phyloP scores from a whole-genome alignment of 2,888 invertebrate genomes.

The Catonia carolina region DNA sequence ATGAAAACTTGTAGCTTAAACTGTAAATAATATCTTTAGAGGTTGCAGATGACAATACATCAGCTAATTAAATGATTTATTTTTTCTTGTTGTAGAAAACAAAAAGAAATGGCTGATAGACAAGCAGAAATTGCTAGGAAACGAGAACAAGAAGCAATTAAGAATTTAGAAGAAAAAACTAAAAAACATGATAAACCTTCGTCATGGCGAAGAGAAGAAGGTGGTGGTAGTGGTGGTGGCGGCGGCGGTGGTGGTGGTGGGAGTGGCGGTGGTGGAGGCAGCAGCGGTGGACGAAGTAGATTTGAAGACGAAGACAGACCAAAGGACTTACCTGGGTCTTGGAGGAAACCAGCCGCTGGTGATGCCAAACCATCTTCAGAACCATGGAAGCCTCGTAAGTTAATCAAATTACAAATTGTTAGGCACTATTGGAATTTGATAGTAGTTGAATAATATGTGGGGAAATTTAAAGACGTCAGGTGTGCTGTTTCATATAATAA shows the following conservation, averaged over 20 bases:
- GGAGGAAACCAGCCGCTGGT: too few species aligned
- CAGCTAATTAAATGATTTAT: neutral
- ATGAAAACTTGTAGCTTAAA: too few species aligned
- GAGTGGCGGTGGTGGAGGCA: conserved; percentile 14
- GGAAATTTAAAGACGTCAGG: too few species aligned
- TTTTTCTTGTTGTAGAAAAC: neutral
- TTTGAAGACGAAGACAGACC: neutral
- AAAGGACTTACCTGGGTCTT: too few species aligned
- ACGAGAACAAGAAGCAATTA: neutral
- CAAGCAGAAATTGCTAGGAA: neutral
- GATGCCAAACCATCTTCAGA: conserved; percentile 18
- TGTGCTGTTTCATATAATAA: too few species aligned
- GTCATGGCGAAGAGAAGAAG: neutral
- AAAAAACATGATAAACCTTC: neutral
- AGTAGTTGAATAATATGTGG: too few species aligned
- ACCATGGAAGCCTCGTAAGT: conserved; percentile 30
- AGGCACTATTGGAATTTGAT: too few species aligned
- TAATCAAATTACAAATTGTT: neutral
- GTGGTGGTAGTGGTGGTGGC: conserved; percentile 28
- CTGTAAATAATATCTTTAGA: too few species aligned
- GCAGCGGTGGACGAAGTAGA: conserved; percentile 21
- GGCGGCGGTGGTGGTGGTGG: conserved; percentile 28
- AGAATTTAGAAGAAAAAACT: conserved; percentile 24
- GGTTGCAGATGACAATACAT: too few species aligned
- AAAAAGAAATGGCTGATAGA: conserved; percentile 4